Conservation (phyloP, 2,113 vertebrate species). For the Halcyon senegalensis region DNA sequence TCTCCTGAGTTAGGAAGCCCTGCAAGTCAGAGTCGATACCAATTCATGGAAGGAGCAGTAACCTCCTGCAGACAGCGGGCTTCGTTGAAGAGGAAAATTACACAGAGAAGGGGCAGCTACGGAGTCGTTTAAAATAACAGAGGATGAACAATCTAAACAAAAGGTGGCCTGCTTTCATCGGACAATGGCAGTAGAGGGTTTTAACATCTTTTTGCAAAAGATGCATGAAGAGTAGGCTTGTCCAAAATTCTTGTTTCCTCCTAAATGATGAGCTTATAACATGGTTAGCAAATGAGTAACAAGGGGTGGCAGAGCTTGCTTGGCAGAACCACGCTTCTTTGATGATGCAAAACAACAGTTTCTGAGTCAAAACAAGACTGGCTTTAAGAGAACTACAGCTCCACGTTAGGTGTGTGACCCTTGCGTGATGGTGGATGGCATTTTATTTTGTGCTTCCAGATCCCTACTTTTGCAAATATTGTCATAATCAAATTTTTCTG, state of each 20-base stretch:
- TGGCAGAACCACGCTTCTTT: background rate
- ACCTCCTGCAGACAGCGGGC: background rate
- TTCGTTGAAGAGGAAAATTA: background rate
- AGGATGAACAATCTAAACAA: background rate
- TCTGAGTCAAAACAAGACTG: background rate
- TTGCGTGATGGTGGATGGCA: background rate
- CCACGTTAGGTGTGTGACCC: background rate
- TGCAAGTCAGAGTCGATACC: background rate
- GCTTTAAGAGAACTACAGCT: constrained; percentile 1
- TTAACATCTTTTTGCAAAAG: background rate
- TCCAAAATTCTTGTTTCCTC: background rate
- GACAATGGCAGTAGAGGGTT: background rate
- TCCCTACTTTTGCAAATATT: background rate
- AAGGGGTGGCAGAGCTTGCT: background rate
- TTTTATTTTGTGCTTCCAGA: constrained; percentile 46
- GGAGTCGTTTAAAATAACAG: constrained; percentile 16
- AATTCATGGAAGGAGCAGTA: background rate
- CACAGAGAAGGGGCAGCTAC: background rate
- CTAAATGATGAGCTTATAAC: background rate
- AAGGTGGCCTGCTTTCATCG: background rate
- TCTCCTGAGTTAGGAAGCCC: constrained; percentile 73
- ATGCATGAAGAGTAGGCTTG: background rate
- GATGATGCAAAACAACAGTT: background rate
- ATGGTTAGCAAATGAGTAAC: background rate
- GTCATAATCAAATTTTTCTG: background rate